Evolutionary conservation across 2,888 invertebrate species (phyloP).

Genomic region (Dasypolia templi): DNA sequence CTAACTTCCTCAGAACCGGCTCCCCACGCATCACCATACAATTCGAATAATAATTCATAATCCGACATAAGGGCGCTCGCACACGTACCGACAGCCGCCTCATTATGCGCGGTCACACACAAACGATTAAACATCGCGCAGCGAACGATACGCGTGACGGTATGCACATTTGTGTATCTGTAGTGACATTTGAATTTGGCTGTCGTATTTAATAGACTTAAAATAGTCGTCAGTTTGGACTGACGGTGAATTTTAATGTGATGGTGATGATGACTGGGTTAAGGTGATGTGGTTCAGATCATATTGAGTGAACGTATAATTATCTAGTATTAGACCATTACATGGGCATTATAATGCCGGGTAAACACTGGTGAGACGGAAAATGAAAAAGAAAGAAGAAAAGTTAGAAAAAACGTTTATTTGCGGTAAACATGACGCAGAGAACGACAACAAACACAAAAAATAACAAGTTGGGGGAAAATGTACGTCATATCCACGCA

Average conservation of each 20-base stretch:
- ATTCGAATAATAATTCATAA: constrained; percentile 69
- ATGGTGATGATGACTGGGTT: constrained; percentile 30
- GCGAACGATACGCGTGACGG: constrained; percentile 69
- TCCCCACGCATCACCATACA: constrained; percentile 17
- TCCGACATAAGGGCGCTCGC: constrained; percentile 74
- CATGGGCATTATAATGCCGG: too few relatives aligned
- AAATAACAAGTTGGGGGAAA: too few relatives aligned
- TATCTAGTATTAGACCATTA: too few relatives aligned
- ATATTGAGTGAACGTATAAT: too few relatives aligned
- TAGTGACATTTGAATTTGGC: constrained; percentile 71
- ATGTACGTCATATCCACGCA: too few relatives aligned
- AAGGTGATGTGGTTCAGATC: too few relatives aligned
- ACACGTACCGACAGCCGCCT: constrained; percentile 70
- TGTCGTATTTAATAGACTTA: constrained; percentile 66
- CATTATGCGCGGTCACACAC: constrained; percentile 86
- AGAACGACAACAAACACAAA: too few relatives aligned
- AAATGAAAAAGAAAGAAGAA: too few relatives aligned
- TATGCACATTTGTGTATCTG: constrained; percentile 64
- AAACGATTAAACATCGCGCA: constrained; percentile 74
- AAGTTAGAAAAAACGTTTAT: too few relatives aligned
- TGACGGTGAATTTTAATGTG: constrained; percentile 59
- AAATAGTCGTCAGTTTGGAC: constrained; percentile 64
- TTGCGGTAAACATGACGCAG: too few relatives aligned
- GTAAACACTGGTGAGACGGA: too few relatives aligned
- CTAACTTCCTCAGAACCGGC: neutral